phyloP scores from a whole-genome alignment of 2,797 vertebrate genomes.

The Cryptoprocta ferox region DNA sequence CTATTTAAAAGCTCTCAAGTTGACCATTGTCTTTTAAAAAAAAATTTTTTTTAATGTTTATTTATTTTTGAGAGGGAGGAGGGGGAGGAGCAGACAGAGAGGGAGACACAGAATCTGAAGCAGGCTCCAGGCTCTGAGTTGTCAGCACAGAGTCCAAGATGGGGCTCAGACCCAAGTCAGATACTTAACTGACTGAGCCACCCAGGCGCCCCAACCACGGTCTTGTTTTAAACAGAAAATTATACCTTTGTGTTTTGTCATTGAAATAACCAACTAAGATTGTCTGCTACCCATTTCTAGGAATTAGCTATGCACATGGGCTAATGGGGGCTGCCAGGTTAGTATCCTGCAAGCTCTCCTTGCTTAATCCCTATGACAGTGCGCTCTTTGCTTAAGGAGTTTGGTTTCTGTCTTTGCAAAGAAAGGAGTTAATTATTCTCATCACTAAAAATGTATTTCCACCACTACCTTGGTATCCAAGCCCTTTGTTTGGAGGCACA shows the following conservation, averaged over 20 bases:
- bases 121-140: too few species aligned
- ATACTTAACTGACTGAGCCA: too few species aligned
- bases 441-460: not conserved
- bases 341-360: not conserved
- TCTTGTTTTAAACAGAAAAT: slow-evolving; percentile 6
- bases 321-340: not conserved
- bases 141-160: too few species aligned
- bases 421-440: not conserved
- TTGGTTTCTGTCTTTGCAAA: not conserved
- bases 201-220: too few species aligned
- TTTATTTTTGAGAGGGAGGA: too few species aligned
- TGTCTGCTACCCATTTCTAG: not conserved
- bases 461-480: not conserved
- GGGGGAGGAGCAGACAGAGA: too few species aligned
- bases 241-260: not conserved
- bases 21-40: not conserved
- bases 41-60: too few species aligned
- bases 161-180: too few species aligned
- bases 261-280: not conserved
- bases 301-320: not conserved
- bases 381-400: not conserved
- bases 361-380: not conserved
- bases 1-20: not conserved
- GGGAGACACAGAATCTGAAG: too few species aligned
- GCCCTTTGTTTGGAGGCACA: not conserved